These are phyloP conservation scores for Nasua narica DNA, from an alignment of 2,797 vertebrate species.

Conservation along the genomic window DNA sequence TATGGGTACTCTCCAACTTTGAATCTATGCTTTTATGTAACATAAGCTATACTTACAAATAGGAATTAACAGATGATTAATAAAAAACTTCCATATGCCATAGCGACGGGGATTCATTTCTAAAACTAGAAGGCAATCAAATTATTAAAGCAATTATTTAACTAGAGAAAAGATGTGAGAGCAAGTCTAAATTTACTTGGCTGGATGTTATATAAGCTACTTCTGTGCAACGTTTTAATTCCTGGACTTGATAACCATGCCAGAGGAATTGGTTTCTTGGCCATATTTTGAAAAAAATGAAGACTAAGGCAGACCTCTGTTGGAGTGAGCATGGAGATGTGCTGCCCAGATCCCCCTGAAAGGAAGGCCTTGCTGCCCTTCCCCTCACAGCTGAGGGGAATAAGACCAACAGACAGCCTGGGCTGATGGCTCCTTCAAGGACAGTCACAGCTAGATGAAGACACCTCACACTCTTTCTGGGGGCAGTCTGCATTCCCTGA, in stretches of 20 bases:
- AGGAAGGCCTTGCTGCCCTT: neutral
- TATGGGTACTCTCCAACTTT: neutral
- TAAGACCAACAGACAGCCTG: neutral
- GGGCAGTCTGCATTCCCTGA: neutral
- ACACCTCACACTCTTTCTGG: neutral
- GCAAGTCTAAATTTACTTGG: neutral
- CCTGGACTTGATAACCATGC: neutral
- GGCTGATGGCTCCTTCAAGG: neutral
- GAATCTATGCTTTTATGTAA: neutral
- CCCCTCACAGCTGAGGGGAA: neutral
- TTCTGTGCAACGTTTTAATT: neutral
- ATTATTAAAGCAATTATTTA: slow-evolving; percentile 26
- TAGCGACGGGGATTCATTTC: neutral
- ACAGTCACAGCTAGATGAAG: neutral
- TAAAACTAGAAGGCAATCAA: neutral
- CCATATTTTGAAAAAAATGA: neutral
- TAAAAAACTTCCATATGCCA: neutral
- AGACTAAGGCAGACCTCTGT: neutral
- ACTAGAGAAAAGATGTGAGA: neutral
- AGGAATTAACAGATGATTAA: slow-evolving; percentile 31
- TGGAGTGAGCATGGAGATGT: rapidly evolving
- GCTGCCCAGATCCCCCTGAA: rapidly evolving
- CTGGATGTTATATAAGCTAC: neutral
- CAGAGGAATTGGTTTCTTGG: neutral
- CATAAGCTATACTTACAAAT: neutral